phyloP scores from a whole-genome alignment of 1,140 invertebrate genomes.

The Drosophila hydei region DNA sequence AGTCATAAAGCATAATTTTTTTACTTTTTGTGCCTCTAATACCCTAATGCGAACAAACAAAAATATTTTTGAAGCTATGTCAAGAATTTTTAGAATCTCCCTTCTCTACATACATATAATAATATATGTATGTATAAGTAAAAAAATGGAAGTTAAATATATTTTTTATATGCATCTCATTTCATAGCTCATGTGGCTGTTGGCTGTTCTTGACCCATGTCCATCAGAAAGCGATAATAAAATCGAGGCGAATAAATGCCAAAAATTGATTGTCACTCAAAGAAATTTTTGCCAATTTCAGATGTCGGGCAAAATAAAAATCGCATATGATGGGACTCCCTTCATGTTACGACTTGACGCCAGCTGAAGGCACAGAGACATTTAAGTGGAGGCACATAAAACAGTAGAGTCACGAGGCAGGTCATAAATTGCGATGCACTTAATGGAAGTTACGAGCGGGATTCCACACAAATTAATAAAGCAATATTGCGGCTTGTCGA shows the following conservation, averaged over 20 bases:
- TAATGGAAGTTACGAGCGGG: neutral
- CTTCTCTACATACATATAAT: too few species aligned
- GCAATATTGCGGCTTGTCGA: slow-evolving; percentile 34
- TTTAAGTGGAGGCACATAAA: slow-evolving; percentile 28
- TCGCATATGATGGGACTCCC: slow-evolving; percentile 46
- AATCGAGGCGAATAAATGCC: slow-evolving; percentile 20
- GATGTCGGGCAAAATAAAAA: slow-evolving; percentile 32
- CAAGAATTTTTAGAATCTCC: too few species aligned
- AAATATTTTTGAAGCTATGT: too few species aligned
- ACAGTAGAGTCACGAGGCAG: neutral
- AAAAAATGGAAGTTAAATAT: too few species aligned
- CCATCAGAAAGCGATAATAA: slow-evolving; percentile 51
- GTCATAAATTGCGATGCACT: slow-evolving; percentile 20
- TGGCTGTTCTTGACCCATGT: slow-evolving; percentile 59
- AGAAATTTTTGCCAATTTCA: slow-evolving; percentile 13
- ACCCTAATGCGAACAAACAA: slow-evolving; percentile 5
- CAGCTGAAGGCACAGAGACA: neutral
- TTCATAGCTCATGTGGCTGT: too few species aligned
- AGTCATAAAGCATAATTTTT: neutral
- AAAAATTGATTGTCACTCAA: slow-evolving; percentile 61
- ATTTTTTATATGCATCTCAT: too few species aligned
- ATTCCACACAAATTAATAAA: slow-evolving; percentile 55
- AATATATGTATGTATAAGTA: too few species aligned
- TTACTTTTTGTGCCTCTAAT: slow-evolving; percentile 24
- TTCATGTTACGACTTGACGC: slow-evolving; percentile 13